Evolutionary conservation across 2,888 invertebrate species (phyloP), one percentile per base, ranked within the genome.

Genomic region (Eupithecia centaureata): DNA sequence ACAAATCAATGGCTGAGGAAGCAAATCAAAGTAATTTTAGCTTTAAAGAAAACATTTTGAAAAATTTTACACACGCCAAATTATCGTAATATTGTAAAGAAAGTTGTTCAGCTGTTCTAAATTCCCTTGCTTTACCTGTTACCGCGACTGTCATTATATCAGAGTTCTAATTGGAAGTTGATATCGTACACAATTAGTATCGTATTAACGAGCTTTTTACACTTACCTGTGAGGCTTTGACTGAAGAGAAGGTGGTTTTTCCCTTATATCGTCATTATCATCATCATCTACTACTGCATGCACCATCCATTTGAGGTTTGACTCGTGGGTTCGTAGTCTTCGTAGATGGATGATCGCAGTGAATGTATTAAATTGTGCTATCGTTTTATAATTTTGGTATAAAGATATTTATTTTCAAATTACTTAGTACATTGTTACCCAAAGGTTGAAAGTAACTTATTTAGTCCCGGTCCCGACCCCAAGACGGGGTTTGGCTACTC

Each of bases 161-260:
- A 79, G 79, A 79, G 82, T 86, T 73, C 87, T 91, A 91, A 92
- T 92, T 91, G 88, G 88, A 91, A 89, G 83, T 87, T 88, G 91
- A 90, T 90, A 91, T 86, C 87, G 86, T 88, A 83, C 85, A 88
- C 87, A 88, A 89, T 89, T 87, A 89, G 86, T 85, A 83, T 87
- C 84, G 86, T 88, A 87, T 86, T 88, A 89, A 89, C 87, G 87
- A 90, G 89, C 85, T 88, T 89, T 88, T 89, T 89, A 85, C 85
- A 83, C 84, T 82, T 15, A 15, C n/a, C 54, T 56, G 30, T 56
- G 30, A 47, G 47, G 22, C 22, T 42, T 38, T 38, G 38, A 15
- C 18, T 42, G 42, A 1, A 18, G 28, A 25, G 15, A 25, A 15
- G 27, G 52, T 1, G n/a, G 28, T 10, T 56, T n/a, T 54, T 10